Conservation (phyloP, 2,888 invertebrate species). For the Tryphoninae sp. region DNA sequence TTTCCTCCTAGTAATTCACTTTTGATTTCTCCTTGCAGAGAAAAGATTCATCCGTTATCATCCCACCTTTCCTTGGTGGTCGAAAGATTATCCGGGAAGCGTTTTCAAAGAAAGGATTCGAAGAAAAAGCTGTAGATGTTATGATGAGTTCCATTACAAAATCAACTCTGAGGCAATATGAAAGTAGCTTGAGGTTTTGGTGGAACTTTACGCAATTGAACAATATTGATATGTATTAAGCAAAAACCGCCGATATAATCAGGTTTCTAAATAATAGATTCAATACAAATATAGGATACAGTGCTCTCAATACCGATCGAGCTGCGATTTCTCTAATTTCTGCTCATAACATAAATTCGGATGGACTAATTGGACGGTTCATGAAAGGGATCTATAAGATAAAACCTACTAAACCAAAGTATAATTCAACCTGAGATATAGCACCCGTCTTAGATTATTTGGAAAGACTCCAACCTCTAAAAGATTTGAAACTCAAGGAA, state of each 20-base stretch:
- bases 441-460: conserved; percentile 55
- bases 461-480: conserved; percentile 45
- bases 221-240: conserved; percentile 41
- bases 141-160: conserved; percentile 45
- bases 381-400: conserved; percentile 61
- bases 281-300: conserved; percentile 38
- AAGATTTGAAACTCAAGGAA: conserved; percentile 47
- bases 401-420: conserved; percentile 57
- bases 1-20: too few species aligned
- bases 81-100: conserved; percentile 58
- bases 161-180: conserved; percentile 56
- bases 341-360: conserved; percentile 37
- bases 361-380: conserved; percentile 56
- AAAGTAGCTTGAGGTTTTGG: conserved; percentile 48
- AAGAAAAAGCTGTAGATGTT: conserved; percentile 20
- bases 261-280: conserved; percentile 52
- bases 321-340: conserved; percentile 60
- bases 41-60: conserved; percentile 53
- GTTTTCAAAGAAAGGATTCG: conserved; percentile 39
- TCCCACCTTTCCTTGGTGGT: conserved; percentile 63
- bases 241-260: conserved; percentile 47
- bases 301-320: conserved; percentile 49
- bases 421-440: conserved; percentile 58
- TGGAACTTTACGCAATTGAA: conserved; percentile 44
- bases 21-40: conserved; percentile 34